phyloP scores from a whole-genome alignment of 2,113 vertebrate genomes.

The Dryoscopus gambensis region DNA sequence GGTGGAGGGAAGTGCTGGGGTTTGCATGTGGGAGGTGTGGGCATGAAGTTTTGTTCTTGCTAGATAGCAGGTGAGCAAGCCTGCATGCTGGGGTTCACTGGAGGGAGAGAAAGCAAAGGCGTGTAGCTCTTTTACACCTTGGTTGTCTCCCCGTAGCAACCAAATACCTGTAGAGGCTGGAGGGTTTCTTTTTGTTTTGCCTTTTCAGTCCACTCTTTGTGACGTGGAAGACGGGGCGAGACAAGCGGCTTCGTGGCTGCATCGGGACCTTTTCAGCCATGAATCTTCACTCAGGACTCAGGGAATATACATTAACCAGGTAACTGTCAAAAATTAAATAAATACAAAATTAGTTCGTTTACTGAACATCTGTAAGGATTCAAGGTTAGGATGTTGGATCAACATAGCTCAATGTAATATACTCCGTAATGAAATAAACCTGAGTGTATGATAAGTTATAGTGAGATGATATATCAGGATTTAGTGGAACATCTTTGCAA shows the following conservation, averaged over 20 bases:
- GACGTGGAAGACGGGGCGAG: slow-evolving; percentile 86
- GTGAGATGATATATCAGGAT: background rate
- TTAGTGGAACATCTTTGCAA: background rate
- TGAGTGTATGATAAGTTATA: background rate
- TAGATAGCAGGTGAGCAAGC: background rate
- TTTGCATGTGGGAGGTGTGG: background rate
- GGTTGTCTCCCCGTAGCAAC: background rate
- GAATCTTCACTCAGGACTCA: slow-evolving; percentile 88
- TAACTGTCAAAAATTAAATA: slow-evolving; percentile 18
- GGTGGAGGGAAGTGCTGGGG: background rate
- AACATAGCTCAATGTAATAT: background rate
- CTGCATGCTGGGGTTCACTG: background rate
- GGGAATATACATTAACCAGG: slow-evolving; percentile 89
- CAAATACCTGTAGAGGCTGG: background rate
- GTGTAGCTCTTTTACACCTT: background rate
- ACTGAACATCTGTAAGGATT: background rate
- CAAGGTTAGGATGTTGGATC: background rate
- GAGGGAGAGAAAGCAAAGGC: background rate
- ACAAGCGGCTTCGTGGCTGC: slow-evolving; percentile 85
- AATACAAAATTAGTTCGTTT: background rate
- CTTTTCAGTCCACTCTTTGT: slow-evolving; percentile 83
- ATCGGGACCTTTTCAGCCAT: slow-evolving; percentile 86
- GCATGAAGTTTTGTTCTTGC: background rate
- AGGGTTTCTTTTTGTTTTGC: slow-evolving; percentile 52
- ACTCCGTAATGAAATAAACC: background rate